Conservation (phyloP, 2,888 invertebrate species). For the Colletes collaris region DNA sequence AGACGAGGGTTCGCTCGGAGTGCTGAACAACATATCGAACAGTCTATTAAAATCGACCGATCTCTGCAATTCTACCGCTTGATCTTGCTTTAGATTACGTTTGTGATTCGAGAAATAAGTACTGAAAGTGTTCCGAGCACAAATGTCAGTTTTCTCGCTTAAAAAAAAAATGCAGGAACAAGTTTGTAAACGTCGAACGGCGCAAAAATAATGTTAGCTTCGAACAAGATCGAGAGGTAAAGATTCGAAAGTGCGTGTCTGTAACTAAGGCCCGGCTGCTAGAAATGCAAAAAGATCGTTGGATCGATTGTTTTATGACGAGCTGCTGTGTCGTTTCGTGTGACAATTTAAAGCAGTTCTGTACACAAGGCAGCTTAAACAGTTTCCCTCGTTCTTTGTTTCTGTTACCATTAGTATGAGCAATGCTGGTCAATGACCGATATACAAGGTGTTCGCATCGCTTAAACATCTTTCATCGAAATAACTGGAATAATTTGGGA, state of each 20-base stretch:
- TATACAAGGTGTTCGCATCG: neutral
- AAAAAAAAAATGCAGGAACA: neutral
- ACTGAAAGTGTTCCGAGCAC: neutral
- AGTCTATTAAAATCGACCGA: conserved; percentile 5
- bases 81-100: neutral
- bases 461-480: neutral
- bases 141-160: conserved; percentile 5
- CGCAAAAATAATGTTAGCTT: neutral
- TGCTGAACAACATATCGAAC: neutral
- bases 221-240: conserved; percentile 1
- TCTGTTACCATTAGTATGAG: neutral
- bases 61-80: conserved; percentile 6
- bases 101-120: neutral
- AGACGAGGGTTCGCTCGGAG: conserved; percentile 6
- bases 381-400: neutral
- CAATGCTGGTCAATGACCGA: no score
- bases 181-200: conserved; percentile 7
- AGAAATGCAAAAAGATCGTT: neutral
- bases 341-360: neutral
- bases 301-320: neutral
- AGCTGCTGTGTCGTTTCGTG: neutral
- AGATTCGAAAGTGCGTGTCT: conserved; percentile 16
- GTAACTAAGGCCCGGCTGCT: conserved; percentile 25
- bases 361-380: neutral
- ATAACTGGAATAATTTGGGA: neutral